These are phyloP conservation scores for Andrena flavipes DNA, from an alignment of 2,888 invertebrate species.

Conservation along the genomic window DNA sequence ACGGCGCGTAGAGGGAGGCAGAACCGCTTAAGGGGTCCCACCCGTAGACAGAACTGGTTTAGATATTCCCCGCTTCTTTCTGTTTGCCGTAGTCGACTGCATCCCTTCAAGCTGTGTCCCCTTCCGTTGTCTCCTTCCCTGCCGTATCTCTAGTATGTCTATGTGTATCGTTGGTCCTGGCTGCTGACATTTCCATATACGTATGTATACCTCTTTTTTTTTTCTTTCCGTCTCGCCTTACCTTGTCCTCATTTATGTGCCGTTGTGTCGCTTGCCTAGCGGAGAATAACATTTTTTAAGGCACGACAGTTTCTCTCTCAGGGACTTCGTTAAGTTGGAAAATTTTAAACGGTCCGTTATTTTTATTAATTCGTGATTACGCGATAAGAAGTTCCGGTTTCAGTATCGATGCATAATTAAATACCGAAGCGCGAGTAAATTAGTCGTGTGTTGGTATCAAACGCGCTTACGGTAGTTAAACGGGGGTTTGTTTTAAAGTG, in stretches of 20 bases:
- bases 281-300: background rate
- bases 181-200: conserved; percentile 10
- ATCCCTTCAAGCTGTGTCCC: background rate
- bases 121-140: background rate
- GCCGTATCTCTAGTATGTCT: background rate
- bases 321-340: background rate
- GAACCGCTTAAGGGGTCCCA: background rate
- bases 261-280: background rate
- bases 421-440: background rate
- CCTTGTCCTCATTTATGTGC: conserved; percentile 17
- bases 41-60: background rate
- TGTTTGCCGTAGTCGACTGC: background rate
- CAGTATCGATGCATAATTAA: background rate
- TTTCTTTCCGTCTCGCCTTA: conserved; percentile 4
- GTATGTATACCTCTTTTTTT: conserved; percentile 4
- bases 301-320: background rate
- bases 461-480: too few relatives aligned
- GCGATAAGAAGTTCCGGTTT: background rate
- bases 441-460: background rate
- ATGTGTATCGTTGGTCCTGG: background rate
- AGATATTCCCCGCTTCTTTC: background rate
- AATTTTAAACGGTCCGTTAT: background rate
- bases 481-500: too few relatives aligned
- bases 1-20: background rate
- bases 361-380: background rate